Base-by-base conservation (phyloP, 2,797 vertebrate genomes). In the Phalloptychus januarius region DNA sequence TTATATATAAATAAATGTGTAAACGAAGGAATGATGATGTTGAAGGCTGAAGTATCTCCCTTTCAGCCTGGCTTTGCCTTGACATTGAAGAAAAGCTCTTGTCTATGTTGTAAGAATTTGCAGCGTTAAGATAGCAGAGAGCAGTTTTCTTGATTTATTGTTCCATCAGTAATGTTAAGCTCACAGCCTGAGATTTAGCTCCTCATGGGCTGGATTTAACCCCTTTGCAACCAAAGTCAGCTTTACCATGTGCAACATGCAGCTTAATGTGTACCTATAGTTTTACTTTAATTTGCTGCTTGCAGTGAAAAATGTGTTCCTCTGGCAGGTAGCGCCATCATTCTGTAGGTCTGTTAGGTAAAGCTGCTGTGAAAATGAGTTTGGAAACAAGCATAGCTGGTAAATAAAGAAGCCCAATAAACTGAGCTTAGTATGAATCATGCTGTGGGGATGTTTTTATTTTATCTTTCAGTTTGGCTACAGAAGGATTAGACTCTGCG, bases 131-230 rank as follows among this genome's bases (percentile, higher is more conserved):
- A 91, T 89, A 78, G 78, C 76, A 80, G 44, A 52, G 38, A 67
- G 86, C 85, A 83, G 83, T 91, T 89, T 87, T 82, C 81, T 79
- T 93, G 93, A 94, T 94, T 93, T 93, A 95, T 94, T 90, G 87
- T 89, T 82, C 77, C 78, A 81, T 87, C 82, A 76, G 89, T 46
- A 10, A 69, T 77, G 81, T 89, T 90, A 92, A 94, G 92, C 92
- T 94, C 92, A 83, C 50, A 67, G 81, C 56, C 82, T 75, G 87
- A 91, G 92, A 87, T 86, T 50, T 69, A 67, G 74, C 82, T 86
- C 75, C 79, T 81, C 79, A 42, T 79, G 78, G 76, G 58, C 76
- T 81, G 50, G 48, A 83, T 87, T 80, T 90, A 91, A 92, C 88
- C 88, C 86, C 88, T 84, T 87, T 80, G 46, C 61, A 40, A 4